A percentile compares a stretch with the other conserved stretches of the same genome.
phyloP scores from a whole-genome alignment of 1,140 invertebrate species.

The Orchestia grillus region DNA sequence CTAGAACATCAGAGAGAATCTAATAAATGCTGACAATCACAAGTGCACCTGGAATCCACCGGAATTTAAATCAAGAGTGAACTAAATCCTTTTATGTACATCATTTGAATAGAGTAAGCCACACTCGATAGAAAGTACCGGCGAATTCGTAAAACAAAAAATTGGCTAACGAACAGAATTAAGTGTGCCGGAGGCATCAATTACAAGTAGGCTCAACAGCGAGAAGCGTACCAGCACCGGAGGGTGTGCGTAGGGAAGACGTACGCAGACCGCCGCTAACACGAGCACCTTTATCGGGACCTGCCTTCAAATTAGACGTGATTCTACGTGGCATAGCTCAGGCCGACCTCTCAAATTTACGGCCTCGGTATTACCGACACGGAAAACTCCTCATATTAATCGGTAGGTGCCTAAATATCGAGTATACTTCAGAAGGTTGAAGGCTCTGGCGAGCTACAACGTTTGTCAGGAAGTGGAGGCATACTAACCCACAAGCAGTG shows the following conservation, averaged over 20 bases:
- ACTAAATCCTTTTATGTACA: neutral
- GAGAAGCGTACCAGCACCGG: neutral
- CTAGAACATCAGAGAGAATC: too few species aligned
- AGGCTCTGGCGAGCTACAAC: neutral
- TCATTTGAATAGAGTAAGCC: neutral
- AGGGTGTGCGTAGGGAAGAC: neutral
- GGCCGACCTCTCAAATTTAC: conserved; percentile 33
- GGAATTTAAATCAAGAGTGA: neutral
- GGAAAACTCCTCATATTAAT: conserved; percentile 20
- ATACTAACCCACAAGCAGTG: neutral
- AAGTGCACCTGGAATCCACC: too few species aligned
- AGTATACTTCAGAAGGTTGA: neutral
- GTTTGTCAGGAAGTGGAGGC: neutral
- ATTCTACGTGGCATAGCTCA: neutral
- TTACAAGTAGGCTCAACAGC: neutral
- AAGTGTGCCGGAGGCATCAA: neutral
- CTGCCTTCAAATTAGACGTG: conserved; percentile 30
- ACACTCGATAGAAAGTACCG: neutral
- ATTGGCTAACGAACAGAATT: neutral
- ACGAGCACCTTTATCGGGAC: neutral
- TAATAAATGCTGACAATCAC: too few species aligned
- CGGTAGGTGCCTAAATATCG: neutral
- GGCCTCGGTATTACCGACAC: conserved; percentile 15
- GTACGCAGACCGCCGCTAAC: neutral
- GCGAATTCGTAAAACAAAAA: neutral